Evolutionary conservation across 1,140 invertebrate genomes (phyloP).

Genomic region (Camponotus vicinus): DNA sequence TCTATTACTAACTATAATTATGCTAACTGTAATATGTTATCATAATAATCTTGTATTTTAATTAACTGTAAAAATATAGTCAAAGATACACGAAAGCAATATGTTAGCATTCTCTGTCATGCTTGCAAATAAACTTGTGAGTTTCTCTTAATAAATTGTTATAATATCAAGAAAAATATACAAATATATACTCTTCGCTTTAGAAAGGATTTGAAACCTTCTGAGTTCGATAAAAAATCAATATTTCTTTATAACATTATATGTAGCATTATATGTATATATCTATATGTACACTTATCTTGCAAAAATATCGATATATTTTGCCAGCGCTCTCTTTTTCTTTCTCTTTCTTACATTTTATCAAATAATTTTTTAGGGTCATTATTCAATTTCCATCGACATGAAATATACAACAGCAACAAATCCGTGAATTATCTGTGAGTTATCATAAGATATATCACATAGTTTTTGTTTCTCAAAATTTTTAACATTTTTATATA

Average conservation of each 20-base stretch:
- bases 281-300: background rate
- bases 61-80: background rate
- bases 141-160: background rate
- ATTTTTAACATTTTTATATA: conserved; percentile 43
- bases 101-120: background rate
- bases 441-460: conserved; percentile 14
- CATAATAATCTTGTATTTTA: background rate
- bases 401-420: conserved; percentile 7
- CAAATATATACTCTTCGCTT: conserved; percentile 13
- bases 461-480: conserved; percentile 14
- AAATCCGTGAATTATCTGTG: background rate
- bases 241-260: conserved; percentile 7
- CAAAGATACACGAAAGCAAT: conserved; percentile 15
- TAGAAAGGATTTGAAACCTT: too few species aligned
- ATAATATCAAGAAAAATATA: background rate
- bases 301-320: conserved; percentile 17
- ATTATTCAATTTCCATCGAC: background rate
- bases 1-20: conserved; percentile 21
- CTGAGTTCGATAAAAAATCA: conserved; percentile 24
- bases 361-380: background rate
- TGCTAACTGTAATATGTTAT: conserved; percentile 16
- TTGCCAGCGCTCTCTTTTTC: background rate
- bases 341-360: background rate
- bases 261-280: background rate
- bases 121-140: conserved; percentile 10